Evolutionary conservation across 1,140 invertebrate species (phyloP).

Genomic region (Rhagoletis zephyria): DNA sequence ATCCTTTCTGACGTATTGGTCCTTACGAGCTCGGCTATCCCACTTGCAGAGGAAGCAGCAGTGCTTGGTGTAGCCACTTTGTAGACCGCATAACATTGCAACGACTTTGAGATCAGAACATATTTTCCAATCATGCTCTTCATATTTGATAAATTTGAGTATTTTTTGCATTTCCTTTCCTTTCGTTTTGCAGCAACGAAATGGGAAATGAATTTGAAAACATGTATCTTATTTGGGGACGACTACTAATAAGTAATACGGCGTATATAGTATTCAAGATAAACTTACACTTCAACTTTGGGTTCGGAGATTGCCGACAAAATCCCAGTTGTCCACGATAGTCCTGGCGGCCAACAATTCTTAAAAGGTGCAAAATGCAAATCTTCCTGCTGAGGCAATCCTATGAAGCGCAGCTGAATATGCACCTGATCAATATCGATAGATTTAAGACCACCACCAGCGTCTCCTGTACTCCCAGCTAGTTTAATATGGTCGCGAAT

Average conservation of each 20-base stretch:
- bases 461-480: not conserved
- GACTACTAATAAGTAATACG: too few species aligned
- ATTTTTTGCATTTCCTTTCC: too few species aligned
- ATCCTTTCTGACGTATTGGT: too few species aligned
- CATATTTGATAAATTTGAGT: too few species aligned
- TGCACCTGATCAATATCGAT: constrained; percentile 68
- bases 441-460: constrained; percentile 55
- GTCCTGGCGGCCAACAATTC: constrained; percentile 58
- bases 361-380: constrained; percentile 61
- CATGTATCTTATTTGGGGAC: not conserved
- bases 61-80: too few species aligned
- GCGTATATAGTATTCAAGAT: not conserved
- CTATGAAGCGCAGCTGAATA: constrained; percentile 64
- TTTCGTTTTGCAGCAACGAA: too few species aligned
- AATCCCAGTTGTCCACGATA: constrained; percentile 63
- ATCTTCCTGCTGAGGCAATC: constrained; percentile 61
- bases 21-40: too few species aligned
- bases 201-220: not conserved
- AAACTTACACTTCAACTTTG: constrained; percentile 64
- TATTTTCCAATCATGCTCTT: too few species aligned
- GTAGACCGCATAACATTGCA: too few species aligned
- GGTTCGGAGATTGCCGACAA: constrained; percentile 64
- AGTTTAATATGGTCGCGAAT: constrained; percentile 59
- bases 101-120: too few species aligned
- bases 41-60: too few species aligned